A percentile compares a stretch with the other conserved stretches of the same genome.
Conservation (phyloP, 2,888 invertebrate genomes). For the Galerucella nymphaeae region DNA sequence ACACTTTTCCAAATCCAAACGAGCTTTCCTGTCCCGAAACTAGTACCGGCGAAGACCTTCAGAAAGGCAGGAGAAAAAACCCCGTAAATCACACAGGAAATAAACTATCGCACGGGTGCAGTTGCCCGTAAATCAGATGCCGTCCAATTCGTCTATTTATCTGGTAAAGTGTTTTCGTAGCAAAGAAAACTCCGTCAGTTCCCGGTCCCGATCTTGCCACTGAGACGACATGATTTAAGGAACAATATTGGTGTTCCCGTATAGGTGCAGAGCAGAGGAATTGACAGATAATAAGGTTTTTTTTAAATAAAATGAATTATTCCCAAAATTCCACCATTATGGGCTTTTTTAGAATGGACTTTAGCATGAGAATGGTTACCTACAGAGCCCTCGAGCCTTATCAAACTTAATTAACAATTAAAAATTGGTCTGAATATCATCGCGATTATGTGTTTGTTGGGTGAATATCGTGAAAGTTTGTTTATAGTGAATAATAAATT, state of each 20-base stretch:
- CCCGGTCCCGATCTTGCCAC: slow-evolving; percentile 1
- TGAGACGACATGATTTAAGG: not conserved
- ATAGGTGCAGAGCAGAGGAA: not conserved
- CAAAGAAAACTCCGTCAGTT: slow-evolving; percentile 17
- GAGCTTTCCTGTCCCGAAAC: slow-evolving; percentile 10
- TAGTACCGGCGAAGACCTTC: slow-evolving; percentile 14
- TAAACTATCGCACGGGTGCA: slow-evolving; percentile 31
- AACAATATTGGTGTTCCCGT: not conserved
- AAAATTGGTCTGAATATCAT: too few relatives aligned
- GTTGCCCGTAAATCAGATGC: slow-evolving; percentile 27
- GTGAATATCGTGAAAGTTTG: not conserved
- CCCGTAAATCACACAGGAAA: slow-evolving; percentile 30
- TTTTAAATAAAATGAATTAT: too few relatives aligned
- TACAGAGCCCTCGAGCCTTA: too few relatives aligned
- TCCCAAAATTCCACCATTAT: too few relatives aligned
- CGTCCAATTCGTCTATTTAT: slow-evolving; percentile 33
- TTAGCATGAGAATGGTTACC: too few relatives aligned
- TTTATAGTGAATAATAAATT: not conserved
- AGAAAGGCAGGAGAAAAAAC: slow-evolving; percentile 17
- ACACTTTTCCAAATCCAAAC: slow-evolving; percentile 21
- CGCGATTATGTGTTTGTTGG: too few relatives aligned
- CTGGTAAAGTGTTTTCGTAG: slow-evolving; percentile 30
- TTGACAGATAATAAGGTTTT: not conserved
- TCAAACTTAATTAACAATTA: too few relatives aligned
- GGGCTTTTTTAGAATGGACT: too few relatives aligned